phyloP scores from a whole-genome alignment of 2,888 invertebrate genomes.

The Acanthacorydalis orientalis region DNA sequence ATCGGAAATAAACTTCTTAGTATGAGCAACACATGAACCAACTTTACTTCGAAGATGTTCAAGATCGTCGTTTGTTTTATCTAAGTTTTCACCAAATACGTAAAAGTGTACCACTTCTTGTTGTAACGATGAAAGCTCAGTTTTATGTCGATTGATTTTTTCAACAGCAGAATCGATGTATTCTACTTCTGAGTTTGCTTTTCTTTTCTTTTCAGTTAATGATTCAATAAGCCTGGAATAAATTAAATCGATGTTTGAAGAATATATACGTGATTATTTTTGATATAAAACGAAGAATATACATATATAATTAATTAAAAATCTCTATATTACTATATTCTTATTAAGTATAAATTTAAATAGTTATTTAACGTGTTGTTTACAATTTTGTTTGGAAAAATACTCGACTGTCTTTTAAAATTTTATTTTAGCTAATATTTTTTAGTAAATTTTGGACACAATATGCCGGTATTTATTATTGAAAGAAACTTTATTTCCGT shows the following conservation, averaged over 20 bases:
- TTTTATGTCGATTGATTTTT: slow-evolving; percentile 50
- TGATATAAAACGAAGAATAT: too few relatives aligned
- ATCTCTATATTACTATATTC: too few relatives aligned
- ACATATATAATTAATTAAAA: too few relatives aligned
- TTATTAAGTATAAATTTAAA: too few relatives aligned
- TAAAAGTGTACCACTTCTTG: slow-evolving; percentile 53
- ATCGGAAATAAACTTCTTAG: slow-evolving; percentile 38
- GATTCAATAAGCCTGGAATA: slow-evolving; percentile 61
- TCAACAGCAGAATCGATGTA: slow-evolving; percentile 58
- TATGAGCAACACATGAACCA: slow-evolving; percentile 35
- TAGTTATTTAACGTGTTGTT: too few relatives aligned
- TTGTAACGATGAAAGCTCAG: slow-evolving; percentile 46
- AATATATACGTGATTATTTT: too few relatives aligned
- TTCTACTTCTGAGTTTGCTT: slow-evolving; percentile 56
- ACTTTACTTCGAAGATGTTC: slow-evolving; percentile 38
- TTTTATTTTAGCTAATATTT: too few relatives aligned
- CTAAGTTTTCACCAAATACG: slow-evolving; percentile 60
- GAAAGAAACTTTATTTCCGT: too few relatives aligned
- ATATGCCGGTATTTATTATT: too few relatives aligned
- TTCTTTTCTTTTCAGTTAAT: slow-evolving; percentile 57
- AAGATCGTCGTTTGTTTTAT: slow-evolving; percentile 40
- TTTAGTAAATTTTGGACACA: too few relatives aligned
- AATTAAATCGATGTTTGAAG: slow-evolving; percentile 7
- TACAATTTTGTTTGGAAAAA: too few relatives aligned
- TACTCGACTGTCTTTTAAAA: too few relatives aligned